phyloP scores from a whole-genome alignment of 2,888 invertebrate species.

The Limnephilus rhombicus region DNA sequence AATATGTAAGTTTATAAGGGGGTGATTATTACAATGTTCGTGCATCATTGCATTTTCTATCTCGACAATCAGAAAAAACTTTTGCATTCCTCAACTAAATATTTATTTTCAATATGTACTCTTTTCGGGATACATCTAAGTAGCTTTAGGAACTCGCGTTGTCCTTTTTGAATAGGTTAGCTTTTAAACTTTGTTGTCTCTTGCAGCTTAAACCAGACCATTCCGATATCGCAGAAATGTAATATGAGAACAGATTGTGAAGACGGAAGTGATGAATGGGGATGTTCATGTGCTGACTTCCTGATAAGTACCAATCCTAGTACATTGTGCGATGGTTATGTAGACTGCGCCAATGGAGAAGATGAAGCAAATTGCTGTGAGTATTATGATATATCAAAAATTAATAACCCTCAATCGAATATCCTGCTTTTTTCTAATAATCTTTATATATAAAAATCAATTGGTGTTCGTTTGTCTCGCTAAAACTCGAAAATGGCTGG shows the following conservation, averaged over 20 bases:
- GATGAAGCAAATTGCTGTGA: conserved; percentile 88
- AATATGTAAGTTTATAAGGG: conserved; percentile 70
- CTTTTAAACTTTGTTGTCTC: background rate
- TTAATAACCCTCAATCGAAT: background rate
- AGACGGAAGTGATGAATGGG: conserved; percentile 88
- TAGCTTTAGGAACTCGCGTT: background rate
- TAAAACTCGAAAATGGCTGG: too few species aligned
- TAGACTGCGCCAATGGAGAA: conserved; percentile 85
- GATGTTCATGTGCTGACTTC: conserved; percentile 86
- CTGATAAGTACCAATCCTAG: conserved; percentile 76
- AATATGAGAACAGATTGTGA: conserved; percentile 86
- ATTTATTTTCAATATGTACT: background rate
- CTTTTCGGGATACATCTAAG: background rate
- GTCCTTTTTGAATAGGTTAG: background rate
- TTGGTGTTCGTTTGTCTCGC: too few species aligned
- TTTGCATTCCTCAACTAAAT: background rate
- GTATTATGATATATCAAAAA: conserved; percentile 27
- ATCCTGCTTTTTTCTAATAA: conserved; percentile 16
- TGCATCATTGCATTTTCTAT: background rate
- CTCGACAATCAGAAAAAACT: background rate
- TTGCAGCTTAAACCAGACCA: conserved; percentile 81
- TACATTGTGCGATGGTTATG: conserved; percentile 85
- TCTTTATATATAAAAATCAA: too few species aligned
- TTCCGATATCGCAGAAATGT: conserved; percentile 81
- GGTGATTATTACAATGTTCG: background rate